Evolutionary conservation across 2,797 vertebrate genomes (phyloP), one percentile per base, ranked within the genome.

Genomic region (Falco novaeseelandiae): DNA sequence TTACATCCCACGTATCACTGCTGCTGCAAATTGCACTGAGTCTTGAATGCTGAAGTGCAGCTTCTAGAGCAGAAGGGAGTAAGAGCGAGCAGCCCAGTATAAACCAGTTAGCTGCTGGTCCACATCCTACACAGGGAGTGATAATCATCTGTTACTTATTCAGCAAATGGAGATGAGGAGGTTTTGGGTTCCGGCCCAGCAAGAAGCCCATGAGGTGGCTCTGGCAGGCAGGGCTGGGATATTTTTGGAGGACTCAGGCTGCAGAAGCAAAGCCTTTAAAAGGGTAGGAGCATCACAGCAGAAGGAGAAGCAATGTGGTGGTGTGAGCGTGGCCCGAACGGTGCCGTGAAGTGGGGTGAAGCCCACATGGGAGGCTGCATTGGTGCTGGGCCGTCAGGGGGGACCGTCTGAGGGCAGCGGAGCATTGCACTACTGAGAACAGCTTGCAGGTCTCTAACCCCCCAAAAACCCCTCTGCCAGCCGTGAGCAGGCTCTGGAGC

Each of bases 391-490:
- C 27, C 14, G 8, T 11, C 1, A 1, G 14, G 18, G 10, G 52
- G 38, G 27, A 38, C 52, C 8, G 6, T 34, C 36, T 1, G 0
- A 57, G 42, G 66, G 48, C n/a, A 4, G 48, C 2, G 0, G 11
- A 36, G 72, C 34, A 11, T 44, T 1, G 4, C 3, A 15, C 23
- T 1, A 2, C 54, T 0, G 1, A 25, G 55, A 12, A 8, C 9
- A 48, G 30, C 26, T 65, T 73, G n/a, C 23, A 17, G 27, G 59
- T 66, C 51, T 58, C 32, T 38, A 32, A 51, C 10, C 15, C 21
- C 9, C 3, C 9, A 20, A 51, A 46, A 89, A 12, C 0, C 5
- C 34, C 46, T 52, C 69, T 38, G 27, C 0, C 6, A 66, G 52
- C 52, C 11, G 6, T 38, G 34, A 42, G 40, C 29, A 14, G 49